Evolutionary conservation across 37 sponge, comb jelly and placozoan species (phyloP), one percentile per base, ranked within the genome.

Genomic region (Ianthella basta): DNA sequence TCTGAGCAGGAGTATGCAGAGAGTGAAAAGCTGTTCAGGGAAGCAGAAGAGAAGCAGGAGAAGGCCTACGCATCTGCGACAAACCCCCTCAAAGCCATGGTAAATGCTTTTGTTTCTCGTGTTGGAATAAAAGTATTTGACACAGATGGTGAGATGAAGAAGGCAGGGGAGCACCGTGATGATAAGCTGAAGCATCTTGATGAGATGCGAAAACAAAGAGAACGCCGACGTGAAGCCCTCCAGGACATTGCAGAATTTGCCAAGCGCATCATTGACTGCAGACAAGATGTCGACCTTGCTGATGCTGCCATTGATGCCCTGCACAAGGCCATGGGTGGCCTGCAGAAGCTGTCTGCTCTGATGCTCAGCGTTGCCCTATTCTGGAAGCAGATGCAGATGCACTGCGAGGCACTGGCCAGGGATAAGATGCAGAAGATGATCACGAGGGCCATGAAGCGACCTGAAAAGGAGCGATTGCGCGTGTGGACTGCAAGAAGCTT

Each of bases 321-420:
- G 0, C 89, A 92, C 24, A 39, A 88, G n/a, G 89, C 92, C 4
- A 79, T 79, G 50, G 69, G 79, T n/a, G 86, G 60, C 41, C 80
- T 92, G 54, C 73, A 88, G 55, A 20, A 79, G 27, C 92, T 92
- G 18, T 70, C 92, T 60, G 73, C 86, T 27, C 68, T 92, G 1
- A 92, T 92, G 92, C 73, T 85, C 81, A 72, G 82, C 57, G 89
- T 80, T 23, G 92, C 92, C 16, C 37, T 79, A 15, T 92, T 92
- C 38, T 92, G 92, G 92, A 66, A 77, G n/a, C 82, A 81, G 50
- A 77, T 92, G 86, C 83, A 88, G 44, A 53, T 60, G 14, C 89
- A 92, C 39, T 92, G 92, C 55, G 44, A 85, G 25, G 4, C 23
- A 15, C 56, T 92, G 16, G 80, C 83, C 19, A 59, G 82, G 1